These are phyloP conservation scores for Cottus gobio DNA, from an alignment of 2,113 vertebrate genomes.

Conservation along the genomic window DNA sequence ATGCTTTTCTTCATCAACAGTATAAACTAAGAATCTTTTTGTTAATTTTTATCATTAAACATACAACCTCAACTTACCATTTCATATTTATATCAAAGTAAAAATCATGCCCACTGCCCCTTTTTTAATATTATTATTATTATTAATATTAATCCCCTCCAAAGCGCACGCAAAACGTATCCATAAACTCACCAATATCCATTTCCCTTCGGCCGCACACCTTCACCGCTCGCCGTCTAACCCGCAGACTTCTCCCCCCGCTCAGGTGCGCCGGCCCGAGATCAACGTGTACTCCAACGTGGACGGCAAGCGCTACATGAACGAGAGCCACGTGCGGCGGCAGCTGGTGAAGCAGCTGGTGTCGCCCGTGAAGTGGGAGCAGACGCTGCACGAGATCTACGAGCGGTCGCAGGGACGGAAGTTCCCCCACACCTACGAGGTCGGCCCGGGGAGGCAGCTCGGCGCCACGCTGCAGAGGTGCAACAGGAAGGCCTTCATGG, in stretches of 20 bases:
- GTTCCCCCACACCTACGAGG: constrained; percentile 91
- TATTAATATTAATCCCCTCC: no score
- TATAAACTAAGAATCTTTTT: no score
- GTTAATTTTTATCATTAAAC: no score
- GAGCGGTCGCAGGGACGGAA: constrained; percentile 83
- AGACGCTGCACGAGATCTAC: constrained; percentile 92
- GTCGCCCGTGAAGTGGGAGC: constrained; percentile 94
- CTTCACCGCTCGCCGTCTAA: not conserved
- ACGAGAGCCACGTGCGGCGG: constrained; percentile 80
- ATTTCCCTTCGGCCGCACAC: not conserved
- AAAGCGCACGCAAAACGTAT: not conserved
- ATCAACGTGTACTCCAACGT: constrained; percentile 92
- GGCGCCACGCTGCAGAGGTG: constrained; percentile 88
- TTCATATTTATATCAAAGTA: no score
- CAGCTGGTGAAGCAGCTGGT: constrained; percentile 90
- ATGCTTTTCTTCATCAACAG: not conserved
- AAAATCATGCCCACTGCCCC: not conserved
- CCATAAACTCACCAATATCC: not conserved
- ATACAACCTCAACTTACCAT: no score
- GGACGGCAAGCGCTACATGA: constrained; percentile 86
- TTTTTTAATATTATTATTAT: not conserved
- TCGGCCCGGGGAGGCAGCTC: constrained; percentile 92
- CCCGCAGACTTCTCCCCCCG: rapidly evolving
- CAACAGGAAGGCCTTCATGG: constrained; percentile 90
- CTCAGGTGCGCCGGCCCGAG: constrained; percentile 85